These are phyloP conservation scores for Pipistrellus pygmaeus DNA, from an alignment of 2,797 vertebrate genomes.

Conservation along the genomic window DNA sequence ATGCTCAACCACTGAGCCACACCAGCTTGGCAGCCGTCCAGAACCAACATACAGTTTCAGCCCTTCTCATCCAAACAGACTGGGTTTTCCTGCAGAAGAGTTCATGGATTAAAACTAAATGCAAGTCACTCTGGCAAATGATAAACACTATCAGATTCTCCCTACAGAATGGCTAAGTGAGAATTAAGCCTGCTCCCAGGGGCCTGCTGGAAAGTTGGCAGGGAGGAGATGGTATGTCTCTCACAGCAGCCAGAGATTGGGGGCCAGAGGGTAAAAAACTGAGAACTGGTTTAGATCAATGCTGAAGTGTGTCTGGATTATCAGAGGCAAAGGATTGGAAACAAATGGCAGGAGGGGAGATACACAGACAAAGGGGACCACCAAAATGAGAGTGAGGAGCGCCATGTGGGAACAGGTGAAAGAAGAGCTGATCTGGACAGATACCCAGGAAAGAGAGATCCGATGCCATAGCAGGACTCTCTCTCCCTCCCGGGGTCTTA, in stretches of 20 bases:
- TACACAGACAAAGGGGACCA: neutral
- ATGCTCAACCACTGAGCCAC: no score
- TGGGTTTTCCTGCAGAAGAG: neutral
- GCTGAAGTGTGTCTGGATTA: neutral
- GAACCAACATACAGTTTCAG: neutral
- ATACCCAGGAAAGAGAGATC: neutral
- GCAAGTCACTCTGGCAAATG: neutral
- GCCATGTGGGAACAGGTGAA: neutral
- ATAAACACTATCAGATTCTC: neutral
- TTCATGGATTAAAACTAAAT: neutral
- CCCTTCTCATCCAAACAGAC: neutral
- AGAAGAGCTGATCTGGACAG: neutral
- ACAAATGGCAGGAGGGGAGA: neutral
- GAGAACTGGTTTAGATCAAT: neutral
- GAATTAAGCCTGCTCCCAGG: neutral
- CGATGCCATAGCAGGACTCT: accelerated
- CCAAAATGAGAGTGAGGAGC: neutral
- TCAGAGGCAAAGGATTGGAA: neutral
- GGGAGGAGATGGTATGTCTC: neutral
- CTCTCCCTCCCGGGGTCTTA: neutral
- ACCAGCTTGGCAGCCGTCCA: neutral
- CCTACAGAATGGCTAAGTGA: neutral
- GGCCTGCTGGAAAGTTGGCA: neutral
- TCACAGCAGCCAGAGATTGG: neutral
- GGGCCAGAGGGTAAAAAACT: neutral